These are phyloP conservation scores for Neogobius melanostomus DNA, from an alignment of 2,113 vertebrate species.

Conservation along the genomic window DNA sequence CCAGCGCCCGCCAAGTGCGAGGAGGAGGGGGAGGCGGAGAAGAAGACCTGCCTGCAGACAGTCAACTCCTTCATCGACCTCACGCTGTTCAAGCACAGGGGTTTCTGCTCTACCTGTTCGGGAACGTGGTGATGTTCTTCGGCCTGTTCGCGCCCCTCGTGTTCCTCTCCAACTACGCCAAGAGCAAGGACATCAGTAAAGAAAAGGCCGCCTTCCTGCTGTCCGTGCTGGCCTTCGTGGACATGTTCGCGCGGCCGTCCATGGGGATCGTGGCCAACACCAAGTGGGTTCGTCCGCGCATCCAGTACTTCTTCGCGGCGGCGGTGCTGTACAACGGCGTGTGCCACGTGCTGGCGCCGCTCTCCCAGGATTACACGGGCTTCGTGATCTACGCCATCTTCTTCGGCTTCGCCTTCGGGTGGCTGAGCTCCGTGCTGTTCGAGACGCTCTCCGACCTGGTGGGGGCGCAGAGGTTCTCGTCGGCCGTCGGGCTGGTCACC, in stretches of 20 bases:
- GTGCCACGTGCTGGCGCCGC: constrained; percentile 87
- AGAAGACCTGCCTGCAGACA: constrained; percentile 79
- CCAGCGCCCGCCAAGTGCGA: constrained; percentile 18
- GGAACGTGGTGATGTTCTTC: constrained; percentile 94
- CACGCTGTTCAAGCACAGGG: constrained; percentile 89
- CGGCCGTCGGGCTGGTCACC: constrained; percentile 92
- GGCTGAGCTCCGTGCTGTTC: constrained; percentile 92
- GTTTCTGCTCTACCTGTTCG: constrained; percentile 92
- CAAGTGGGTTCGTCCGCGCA: constrained; percentile 86
- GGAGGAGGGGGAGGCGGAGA: constrained; percentile 35
- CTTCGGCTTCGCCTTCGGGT: constrained; percentile 95
- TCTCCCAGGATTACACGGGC: constrained; percentile 79
- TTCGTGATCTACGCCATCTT: constrained; percentile 91
- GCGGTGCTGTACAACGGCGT: constrained; percentile 88
- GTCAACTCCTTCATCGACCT: constrained; percentile 93
- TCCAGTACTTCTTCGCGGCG: constrained; percentile 93
- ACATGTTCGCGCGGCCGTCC: constrained; percentile 97
- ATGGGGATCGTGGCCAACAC: constrained; percentile 97
- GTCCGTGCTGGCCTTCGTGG: constrained; percentile 91
- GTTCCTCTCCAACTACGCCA: constrained; percentile 93
- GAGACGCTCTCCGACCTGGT: constrained; percentile 98
- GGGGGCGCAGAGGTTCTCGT: constrained; percentile 91
- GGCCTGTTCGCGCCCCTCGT: constrained; percentile 93
- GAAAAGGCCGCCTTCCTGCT: constrained; percentile 91
- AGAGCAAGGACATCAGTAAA: constrained; percentile 85